phyloP scores from a whole-genome alignment of 2,797 vertebrate species.

The Anomalospiza imberbis region DNA sequence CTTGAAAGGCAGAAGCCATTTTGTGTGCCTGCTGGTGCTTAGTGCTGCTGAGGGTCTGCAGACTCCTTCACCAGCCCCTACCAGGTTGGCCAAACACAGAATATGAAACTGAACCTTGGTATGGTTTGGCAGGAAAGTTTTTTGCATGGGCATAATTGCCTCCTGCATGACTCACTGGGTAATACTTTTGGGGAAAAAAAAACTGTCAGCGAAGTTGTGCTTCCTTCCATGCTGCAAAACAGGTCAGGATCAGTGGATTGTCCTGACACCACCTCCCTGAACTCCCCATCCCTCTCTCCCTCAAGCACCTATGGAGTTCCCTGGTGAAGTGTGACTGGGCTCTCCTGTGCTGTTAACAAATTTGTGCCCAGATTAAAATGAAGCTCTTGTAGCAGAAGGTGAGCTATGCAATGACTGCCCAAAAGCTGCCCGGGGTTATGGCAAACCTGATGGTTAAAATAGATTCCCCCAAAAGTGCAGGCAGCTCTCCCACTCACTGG shows the following conservation, averaged over 20 bases:
- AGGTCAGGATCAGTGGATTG: not conserved
- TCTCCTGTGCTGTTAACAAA: not conserved
- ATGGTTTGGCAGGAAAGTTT: not conserved
- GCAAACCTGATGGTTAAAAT: not conserved
- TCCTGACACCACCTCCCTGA: not conserved
- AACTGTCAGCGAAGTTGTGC: fast-evolving
- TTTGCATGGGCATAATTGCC: not conserved
- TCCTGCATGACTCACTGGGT: not conserved
- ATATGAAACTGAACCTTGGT: not conserved
- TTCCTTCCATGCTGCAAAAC: not conserved
- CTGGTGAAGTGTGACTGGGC: fast-evolving
- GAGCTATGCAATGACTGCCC: not conserved
- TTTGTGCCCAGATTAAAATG: not conserved
- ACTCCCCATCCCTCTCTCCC: not conserved
- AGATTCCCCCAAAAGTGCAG: not conserved
- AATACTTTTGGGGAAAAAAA: not conserved
- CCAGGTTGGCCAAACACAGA: not conserved
- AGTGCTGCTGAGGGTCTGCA: not conserved
- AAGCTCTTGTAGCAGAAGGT: not conserved
- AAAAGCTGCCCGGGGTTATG: not conserved
- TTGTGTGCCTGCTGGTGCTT: not conserved
- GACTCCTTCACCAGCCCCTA: not conserved
- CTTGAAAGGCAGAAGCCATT: not conserved
- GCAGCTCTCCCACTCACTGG: not conserved
- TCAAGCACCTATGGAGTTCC: not conserved